A percentile compares a stretch with the other conserved stretches of the same genome.
These are phyloP conservation scores for Amblyopsis hoosieri DNA, from an alignment of 2,797 vertebrate species.

Conservation along the genomic window DNA sequence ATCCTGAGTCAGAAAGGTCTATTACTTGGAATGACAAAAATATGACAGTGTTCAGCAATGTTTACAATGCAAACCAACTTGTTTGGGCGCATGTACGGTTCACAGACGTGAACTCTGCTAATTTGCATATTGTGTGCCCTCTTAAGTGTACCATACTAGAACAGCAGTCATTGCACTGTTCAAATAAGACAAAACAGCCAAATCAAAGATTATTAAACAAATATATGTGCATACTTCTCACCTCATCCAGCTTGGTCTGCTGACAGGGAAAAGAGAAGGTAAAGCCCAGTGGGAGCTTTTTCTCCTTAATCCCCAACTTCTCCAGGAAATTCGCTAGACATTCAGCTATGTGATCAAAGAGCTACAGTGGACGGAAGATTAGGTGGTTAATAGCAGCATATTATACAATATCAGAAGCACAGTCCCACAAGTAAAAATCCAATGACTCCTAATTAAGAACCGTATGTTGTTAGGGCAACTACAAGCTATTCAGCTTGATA, in stretches of 20 bases:
- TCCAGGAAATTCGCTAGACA: constrained; percentile 92
- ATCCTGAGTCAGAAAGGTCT: too few species aligned
- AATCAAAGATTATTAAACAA: not conserved
- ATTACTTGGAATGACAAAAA: not conserved
- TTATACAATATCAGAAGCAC: not conserved
- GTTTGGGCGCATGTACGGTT: too few species aligned
- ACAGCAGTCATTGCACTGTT: too few species aligned
- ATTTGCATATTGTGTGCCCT: too few species aligned
- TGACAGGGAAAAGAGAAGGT: constrained; percentile 96
- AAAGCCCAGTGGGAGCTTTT: constrained; percentile 93
- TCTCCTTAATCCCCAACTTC: constrained; percentile 89
- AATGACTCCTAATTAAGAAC: too few species aligned
- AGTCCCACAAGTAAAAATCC: too few species aligned
- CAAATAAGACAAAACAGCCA: not conserved
- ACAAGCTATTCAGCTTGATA: not conserved
- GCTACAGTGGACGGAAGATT: constrained; percentile 65
- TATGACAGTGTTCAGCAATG: not conserved
- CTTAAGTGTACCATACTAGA: too few species aligned
- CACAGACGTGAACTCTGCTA: too few species aligned
- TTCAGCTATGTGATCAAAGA: constrained; percentile 93
- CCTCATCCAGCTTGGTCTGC: constrained; percentile 94
- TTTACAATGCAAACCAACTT: not conserved
- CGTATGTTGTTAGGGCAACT: too few species aligned
- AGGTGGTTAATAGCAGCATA: not conserved
- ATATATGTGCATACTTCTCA: constrained; percentile 52